phyloP scores from a whole-genome alignment of 2,113 vertebrate genomes.

The Prinia subflava region DNA sequence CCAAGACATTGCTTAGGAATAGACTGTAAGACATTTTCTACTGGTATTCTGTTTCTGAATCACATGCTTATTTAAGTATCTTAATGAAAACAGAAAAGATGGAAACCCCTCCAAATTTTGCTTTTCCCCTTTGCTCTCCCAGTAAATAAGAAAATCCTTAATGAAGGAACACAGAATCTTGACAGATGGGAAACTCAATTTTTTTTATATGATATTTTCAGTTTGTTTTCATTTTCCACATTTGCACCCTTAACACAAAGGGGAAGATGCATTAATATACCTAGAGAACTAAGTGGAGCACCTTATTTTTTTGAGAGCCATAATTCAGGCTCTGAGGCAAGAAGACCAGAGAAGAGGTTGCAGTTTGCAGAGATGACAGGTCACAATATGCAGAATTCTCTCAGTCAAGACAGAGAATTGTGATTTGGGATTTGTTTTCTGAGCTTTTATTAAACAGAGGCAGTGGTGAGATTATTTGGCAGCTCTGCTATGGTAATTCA shows the following conservation, averaged over 20 bases:
- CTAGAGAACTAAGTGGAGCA: neutral
- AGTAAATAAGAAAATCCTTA: neutral
- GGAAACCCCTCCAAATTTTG: fast-evolving
- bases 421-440: neutral
- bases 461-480: neutral
- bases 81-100: neutral
- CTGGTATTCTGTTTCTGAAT: neutral
- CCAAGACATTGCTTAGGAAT: neutral
- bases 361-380: neutral
- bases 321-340: neutral
- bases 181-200: neutral
- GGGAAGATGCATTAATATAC: neutral
- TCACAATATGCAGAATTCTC: neutral
- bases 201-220: neutral
- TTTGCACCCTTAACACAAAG: neutral
- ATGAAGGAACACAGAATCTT: neutral
- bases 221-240: neutral
- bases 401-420: neutral
- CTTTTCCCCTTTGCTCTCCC: neutral
- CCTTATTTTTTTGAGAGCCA: neutral
- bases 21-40: neutral
- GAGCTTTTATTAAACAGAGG: neutral
- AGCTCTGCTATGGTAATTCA: neutral
- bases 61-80: neutral
- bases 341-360: neutral